Base-by-base conservation (phyloP, 2,888 invertebrate species). In the Nowickia ferox region DNA sequence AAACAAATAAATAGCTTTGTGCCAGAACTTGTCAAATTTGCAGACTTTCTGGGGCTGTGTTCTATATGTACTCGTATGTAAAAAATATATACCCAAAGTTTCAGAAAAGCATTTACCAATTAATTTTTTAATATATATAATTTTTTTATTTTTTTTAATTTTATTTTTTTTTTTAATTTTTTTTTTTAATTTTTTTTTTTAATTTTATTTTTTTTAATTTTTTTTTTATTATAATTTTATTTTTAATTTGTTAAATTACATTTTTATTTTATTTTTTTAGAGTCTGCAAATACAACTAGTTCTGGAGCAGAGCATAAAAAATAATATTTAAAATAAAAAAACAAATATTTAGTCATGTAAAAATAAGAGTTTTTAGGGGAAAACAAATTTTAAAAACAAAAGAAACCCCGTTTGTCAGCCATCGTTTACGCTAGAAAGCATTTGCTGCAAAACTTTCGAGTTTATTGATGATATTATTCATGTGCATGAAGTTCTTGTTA, bases 1-100 rank as follows among this genome's bases (percentile, higher is more conserved):
- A 22, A 66, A 66, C 42, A 59, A 71, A 38, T 22, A 74, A 72
- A 38, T 13, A 40, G 51, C 51, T 68, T 68, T 53, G 51, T 40
- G 38, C 17, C 51, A 53, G 40, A 51, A 51, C 38, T 68, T 53
- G 68, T 51, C 66, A 17, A 9, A 22, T 19, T 51, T 68, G 6
- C 9, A 53, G 11, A 10, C 1, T 68, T 68, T 53, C 1, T 11
- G 22, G 15, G 1, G 42, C 6, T 8, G 10, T 15, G 5, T 55
- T 19, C 1, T 22, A 9, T 15, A 6, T 30, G 30, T n/a, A n/a
- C n/a, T n/a, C n/a, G n/a, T 30, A 30, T 30, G 30, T 6, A 30
- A 5, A 30, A n/a, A n/a, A 22, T 30, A 30, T 1, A 30, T 30
- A 30, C 30, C 55, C 8, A 57, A 57, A 0, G 30, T 30, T 57